Evolutionary conservation across 2,888 invertebrate species (phyloP), one percentile per base, ranked within the genome.

Genomic region (Cryptus armator): DNA sequence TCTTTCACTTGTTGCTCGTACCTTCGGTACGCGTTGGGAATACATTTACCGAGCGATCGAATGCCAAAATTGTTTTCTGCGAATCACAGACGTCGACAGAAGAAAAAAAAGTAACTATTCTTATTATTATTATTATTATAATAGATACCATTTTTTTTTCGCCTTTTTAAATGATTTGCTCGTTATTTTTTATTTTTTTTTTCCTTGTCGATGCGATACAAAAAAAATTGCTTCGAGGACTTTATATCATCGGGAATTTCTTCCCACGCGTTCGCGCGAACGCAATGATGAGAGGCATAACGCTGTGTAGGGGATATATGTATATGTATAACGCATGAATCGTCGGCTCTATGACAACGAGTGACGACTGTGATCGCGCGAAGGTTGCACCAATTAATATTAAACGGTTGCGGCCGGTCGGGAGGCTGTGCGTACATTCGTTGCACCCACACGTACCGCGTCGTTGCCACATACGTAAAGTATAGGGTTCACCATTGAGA

Each of bases 311-410:
- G 64, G 43, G 24, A n/a, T 19, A 16, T 24, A 32, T 12, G 32
- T 37, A 37, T 37, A 9, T 37, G 14, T 66, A 71, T 66, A 43
- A 56, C 29, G 62, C 37, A 62, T 48, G 56, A 71, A 84, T 46
- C 24, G 46, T 68, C 64, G 71, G 16, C 62, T 74, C 75, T 71
- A 80, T 84, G 80, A 80, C 80, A 76, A 48, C 70, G 75, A 71
- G 81, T 72, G 87, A 86, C 87, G 88, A 89, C 87, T 87, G 80
- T 88, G 88, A 88, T 87, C 85, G 87, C 85, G 85, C 86, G 90
- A 91, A 91, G 90, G 91, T 90, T 91, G 88, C 90, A 89, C 88
- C 89, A 90, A 90, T 91, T 91, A 91, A 89, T 89, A 90, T 89
- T 88, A 90, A 90, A 88, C 86, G 86, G 78, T 72, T 67, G 44